These are phyloP conservation scores for Omphaloscelis lunosa DNA, from an alignment of 2,888 invertebrate species.

Conservation along the genomic window DNA sequence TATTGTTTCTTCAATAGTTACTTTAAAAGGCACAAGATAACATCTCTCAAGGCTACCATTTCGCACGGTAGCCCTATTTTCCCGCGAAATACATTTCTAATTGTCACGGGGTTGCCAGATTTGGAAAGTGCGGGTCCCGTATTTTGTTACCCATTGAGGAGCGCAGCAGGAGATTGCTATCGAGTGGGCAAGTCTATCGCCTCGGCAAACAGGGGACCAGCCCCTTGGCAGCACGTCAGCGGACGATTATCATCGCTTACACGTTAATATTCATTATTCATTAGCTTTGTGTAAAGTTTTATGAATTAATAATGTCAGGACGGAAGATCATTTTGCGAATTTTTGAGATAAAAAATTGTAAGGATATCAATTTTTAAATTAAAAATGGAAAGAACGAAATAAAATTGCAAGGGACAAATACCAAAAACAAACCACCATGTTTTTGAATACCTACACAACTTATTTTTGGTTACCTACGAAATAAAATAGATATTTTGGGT, in stretches of 20 bases:
- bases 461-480: neutral
- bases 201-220: slow-evolving; percentile 75
- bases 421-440: neutral
- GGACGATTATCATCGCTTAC: slow-evolving; percentile 81
- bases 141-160: slow-evolving; percentile 71
- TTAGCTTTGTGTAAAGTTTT: slow-evolving; percentile 73
- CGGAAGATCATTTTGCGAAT: slow-evolving; percentile 18
- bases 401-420: neutral
- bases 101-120: slow-evolving; percentile 73
- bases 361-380: neutral
- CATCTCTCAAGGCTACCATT: slow-evolving; percentile 40
- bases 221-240: slow-evolving; percentile 73
- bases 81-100: slow-evolving; percentile 74
- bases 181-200: slow-evolving; percentile 77
- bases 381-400: neutral
- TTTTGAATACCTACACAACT: neutral
- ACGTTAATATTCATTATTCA: slow-evolving; percentile 86
- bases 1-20: slow-evolving; percentile 8
- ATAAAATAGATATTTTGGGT: neutral
- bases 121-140: slow-evolving; percentile 78
- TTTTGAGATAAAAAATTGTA: slow-evolving; percentile 21
- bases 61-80: slow-evolving; percentile 68
- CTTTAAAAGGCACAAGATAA: slow-evolving; percentile 16
- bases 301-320: slow-evolving; percentile 55
- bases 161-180: slow-evolving; percentile 79